Conservation (phyloP, 2,113 vertebrate species). For the Chinchilla lanigera region DNA sequence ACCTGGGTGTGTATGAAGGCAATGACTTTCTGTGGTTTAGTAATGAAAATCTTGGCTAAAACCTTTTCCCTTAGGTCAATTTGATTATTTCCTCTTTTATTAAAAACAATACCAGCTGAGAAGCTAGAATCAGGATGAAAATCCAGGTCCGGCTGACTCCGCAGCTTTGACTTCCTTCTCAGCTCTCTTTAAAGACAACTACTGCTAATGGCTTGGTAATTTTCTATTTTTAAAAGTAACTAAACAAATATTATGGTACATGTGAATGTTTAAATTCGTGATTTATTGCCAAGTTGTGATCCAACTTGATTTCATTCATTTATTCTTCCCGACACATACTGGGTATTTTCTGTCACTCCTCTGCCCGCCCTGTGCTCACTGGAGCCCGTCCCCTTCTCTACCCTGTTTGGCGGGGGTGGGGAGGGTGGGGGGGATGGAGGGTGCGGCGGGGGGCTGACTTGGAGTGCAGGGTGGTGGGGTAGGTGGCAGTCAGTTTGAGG, state of each 20-base stretch:
- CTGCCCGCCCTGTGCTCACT: fast-evolving
- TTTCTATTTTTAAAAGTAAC: neutral
- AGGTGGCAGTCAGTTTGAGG: neutral
- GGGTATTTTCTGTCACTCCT: neutral
- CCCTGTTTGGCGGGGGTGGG: neutral
- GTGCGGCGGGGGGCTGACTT: neutral
- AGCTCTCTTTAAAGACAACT: neutral
- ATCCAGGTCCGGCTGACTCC: neutral
- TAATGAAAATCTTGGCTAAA: neutral
- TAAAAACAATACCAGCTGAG: neutral
- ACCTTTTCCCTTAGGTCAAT: neutral
- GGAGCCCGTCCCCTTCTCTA: neutral
- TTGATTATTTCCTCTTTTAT: neutral
- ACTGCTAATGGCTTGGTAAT: neutral
- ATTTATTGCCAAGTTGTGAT: neutral
- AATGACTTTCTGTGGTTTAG: neutral
- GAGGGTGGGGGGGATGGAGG: too few relatives aligned
- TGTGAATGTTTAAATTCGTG: neutral
- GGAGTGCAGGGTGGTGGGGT: neutral
- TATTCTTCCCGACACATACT: neutral
- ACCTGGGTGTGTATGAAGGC: neutral
- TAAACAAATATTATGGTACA: neutral
- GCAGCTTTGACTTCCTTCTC: neutral
- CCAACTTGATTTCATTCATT: neutral
- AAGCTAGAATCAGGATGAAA: neutral